Evolutionary conservation across 2,888 invertebrate genomes (phyloP), one percentile per base, ranked within the genome.

Genomic region (Ptychoptera contaminata): DNA sequence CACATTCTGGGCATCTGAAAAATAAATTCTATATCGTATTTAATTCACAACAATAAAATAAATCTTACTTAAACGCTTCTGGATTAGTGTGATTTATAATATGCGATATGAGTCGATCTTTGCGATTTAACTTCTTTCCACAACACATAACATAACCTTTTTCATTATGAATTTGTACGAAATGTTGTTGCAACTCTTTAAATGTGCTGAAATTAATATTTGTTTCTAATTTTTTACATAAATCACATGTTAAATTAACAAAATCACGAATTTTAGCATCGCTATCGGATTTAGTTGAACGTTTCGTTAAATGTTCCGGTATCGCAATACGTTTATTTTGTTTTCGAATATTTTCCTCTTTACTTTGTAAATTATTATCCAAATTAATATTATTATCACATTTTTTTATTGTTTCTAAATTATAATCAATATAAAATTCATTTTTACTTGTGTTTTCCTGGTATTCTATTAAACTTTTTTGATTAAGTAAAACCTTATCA

Each of bases 251-350:
- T 31, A 51, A 42, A 16, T 47, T 47, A 14, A 48, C 38, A 43
- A 51, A 51, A 16, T 50, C 45, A 43, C 45, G 45, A 10, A 51
- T 51, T 40, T 48, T 43, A 8, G 46, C 46, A 43, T 51, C 51
- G 31, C 49, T 44, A 11, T 45, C 44, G 30, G 40, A 38, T 46
- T 48, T 51, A 4, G 48, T 32, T 15, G 39, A 46, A n/a, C 51
- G 45, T 15, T 31, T 9, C 32, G 46, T 49, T 30, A 51, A 42
- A 36, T 49, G 47, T 15, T 47, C 48, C 3, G 51, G 49, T 11
- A 51, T 32, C 9, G 9, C 32, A 11, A 11, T 32, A 11, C 6
- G 8, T 32, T 30, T 30, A 6, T 30, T 30, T 8, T 6, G 7
- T 30, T 32, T 32, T 9, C 32, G 9, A 7, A 11, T 32, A 32